Base-by-base conservation (phyloP, 2,888 invertebrate species). In the Saturnia pavonia region DNA sequence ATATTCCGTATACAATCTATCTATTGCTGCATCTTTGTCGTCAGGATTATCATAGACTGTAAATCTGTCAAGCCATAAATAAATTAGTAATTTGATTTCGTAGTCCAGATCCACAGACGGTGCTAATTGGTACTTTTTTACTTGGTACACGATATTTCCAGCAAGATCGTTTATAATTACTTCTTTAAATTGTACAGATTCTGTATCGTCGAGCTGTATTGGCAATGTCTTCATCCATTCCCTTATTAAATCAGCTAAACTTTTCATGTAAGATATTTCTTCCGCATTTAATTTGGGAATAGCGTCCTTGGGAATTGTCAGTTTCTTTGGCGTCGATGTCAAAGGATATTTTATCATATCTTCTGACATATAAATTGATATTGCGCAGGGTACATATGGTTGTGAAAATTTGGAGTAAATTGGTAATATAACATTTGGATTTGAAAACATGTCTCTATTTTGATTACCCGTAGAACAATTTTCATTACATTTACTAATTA, bases 241-340 rank as follows among this genome's bases (percentile, higher is more conserved):
- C 34, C 11, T 51, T 45, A 70, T 48, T 16, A 51, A 65, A 40
- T 70, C 66, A 60, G 42, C 71, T 65, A 63, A 73, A 54, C 65
- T 76, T 69, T 40, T 79, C 70, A 14, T 76, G 74, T 43, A 79
- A 69, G 54, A 72, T 70, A 67, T 40, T 22, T 74, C 69, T 51
- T 73, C 71, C 16, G 72, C 70, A 6, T 71, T 65, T 40, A 65
- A 65, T 66, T 67, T 69, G 12, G 70, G 71, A 34, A 70, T 72
- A 57, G 54, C 68, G 40, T 75, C 67, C 60, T 54, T 71, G 42
- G 68, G 60, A 60, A 73, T 75, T 34, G 74, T 51, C 11, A 75
- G 77, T 27, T 77, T 65, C 6, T 65, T 40, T n/a, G 63, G 63
- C 0, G 27, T 67, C 54, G n/a, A 51, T 43, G 42, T 70, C 25